Base-by-base conservation (phyloP, 2,113 vertebrate genomes). In the Salminus brasiliensis region DNA sequence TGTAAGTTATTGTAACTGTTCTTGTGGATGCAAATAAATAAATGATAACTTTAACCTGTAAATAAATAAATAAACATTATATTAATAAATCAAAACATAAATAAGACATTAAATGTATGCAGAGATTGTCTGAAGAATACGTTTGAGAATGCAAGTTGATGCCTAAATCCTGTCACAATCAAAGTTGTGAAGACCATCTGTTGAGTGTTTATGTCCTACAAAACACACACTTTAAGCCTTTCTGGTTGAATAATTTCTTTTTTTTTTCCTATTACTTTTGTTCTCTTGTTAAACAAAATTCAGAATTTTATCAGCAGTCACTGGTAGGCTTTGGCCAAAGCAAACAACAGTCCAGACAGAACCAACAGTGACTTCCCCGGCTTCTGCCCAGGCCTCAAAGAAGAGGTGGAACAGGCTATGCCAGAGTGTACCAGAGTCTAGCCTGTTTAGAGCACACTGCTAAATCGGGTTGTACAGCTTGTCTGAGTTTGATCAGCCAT, bases 341-440 rank as follows among this genome's bases (percentile, higher is more conserved):
- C 81, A 88, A 92, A 91, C 83, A 91, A 53, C 71, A 53, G 81
- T 63, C 79, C 83, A 88, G 86, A 91, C 87, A 89, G 86, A 88
- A 89, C 84, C 77, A 85, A 88, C 84, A 87, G 63, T 85, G 62
- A 88, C 84, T 86, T 87, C 36, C 72, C 53, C 49, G 21, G 16
- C n/a, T 79, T 89, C 79, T 72, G 78, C 80, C 49, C 65, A 79
- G 81, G 78, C 62, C 80, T 59, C 29, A 15, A 71, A 7, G 3
- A 76, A 57, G 9, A 21, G 83, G 81, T 72, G 62, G 75, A 86
- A 87, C 79, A 79, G 12, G 71, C 65, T 62, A 25, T 80, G 83
- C 79, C 79, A 57, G 9, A 55, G 68, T 72, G 84, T 62, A 72
- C 81, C 72, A 57, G 9, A 55, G 68, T 72, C 83, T 62, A 72